Evolutionary conservation across 2,113 vertebrate genomes (phyloP).

Genomic region (Neogale vison): DNA sequence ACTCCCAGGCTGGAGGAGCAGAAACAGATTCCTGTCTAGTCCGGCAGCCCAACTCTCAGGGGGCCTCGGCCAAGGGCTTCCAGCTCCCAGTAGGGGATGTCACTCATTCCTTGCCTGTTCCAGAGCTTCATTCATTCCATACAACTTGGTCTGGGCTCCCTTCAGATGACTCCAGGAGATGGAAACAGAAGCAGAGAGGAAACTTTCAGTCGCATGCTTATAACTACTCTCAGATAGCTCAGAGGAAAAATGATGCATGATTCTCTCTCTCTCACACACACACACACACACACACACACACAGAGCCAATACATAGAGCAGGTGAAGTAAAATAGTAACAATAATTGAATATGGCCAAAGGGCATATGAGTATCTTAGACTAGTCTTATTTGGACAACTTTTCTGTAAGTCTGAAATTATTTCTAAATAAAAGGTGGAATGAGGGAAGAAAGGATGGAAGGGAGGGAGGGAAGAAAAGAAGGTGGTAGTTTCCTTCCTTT

Average conservation of each 20-base stretch:
- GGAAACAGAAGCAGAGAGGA: not conserved
- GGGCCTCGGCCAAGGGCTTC: not conserved
- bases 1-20: not conserved
- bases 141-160: not conserved
- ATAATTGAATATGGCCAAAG: not conserved
- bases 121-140: not conserved
- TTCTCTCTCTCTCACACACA: not conserved
- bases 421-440: conserved; percentile 11
- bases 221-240: not conserved
- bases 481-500: not conserved
- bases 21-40: not conserved
- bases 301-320: not conserved
- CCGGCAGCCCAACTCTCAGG: not conserved
- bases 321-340: not conserved
- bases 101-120: not conserved
- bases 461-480: too few species aligned
- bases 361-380: not conserved
- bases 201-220: not conserved
- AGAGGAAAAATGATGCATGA: not conserved
- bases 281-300: not conserved
- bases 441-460: not conserved
- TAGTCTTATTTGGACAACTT: conserved; percentile 25
- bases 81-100: not conserved
- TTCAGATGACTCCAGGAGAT: not conserved
- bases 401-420: conserved; percentile 31